Base-by-base conservation (phyloP, 2,113 vertebrate species). In the Hymenochirus boettgeri region DNA sequence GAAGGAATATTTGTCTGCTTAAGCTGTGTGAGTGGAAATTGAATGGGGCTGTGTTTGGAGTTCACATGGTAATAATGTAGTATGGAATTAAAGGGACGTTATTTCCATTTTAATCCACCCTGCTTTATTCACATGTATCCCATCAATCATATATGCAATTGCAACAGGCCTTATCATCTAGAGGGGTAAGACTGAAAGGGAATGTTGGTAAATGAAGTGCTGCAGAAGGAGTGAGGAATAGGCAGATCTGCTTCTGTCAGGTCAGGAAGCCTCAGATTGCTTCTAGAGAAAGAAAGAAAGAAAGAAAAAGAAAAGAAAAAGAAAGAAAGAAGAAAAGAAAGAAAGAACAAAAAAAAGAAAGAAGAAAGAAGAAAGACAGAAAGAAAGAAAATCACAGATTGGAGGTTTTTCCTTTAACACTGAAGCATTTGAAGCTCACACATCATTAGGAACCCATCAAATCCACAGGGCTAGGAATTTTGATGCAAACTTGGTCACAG, bases 261-360 rank as follows among this genome's bases (percentile, higher is more conserved):
- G 94, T 95, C 95, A 93, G 88, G 81, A 89, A 88, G 90, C 82
- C 91, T 85, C 91, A 93, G 91, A 95, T 93, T 93, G 94, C 92
- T 93, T 93, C 92, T 89, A 84, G 91, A 92, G 92, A 91, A 93
- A 42, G n/a, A 42, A 42, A 42, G n/a, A 42, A n/a, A 17, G 5
- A 42, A 42, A 42, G 5, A n/a, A n/a, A n/a, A n/a, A n/a, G n/a
- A n/a, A n/a, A n/a, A n/a, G 5, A 42, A 5, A 42, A 17, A 17
- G 37, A 13, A 17, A 17, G 5, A 42, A 42, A n/a, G n/a, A 2
- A 13, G 2, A 39, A 39, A 17, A 39, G 17, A 17, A 39, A 5
- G 3, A 3, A 31, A 31, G 10, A 31, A 10, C 5, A 6, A 39
- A 39, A 95, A 94, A 93, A 91, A 93, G 90, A 93, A 90, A 93